phyloP scores from a whole-genome alignment of 2,113 vertebrate species.

The Halichoerus grypus region DNA sequence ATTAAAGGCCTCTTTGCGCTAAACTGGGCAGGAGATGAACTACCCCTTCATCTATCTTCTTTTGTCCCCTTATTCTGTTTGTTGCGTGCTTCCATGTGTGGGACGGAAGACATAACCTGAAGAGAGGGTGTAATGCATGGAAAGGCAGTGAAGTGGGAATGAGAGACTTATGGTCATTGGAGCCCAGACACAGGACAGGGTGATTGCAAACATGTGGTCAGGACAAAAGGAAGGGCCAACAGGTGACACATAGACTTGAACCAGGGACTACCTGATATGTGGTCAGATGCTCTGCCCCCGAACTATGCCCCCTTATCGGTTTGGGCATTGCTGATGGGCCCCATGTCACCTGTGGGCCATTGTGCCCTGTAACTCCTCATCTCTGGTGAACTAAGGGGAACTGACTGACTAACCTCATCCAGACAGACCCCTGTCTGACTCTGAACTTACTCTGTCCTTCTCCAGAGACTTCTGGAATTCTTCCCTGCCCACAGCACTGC shows the following conservation, averaged over 20 bases:
- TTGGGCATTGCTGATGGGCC: not conserved
- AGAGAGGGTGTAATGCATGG: not conserved
- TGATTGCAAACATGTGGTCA: not conserved
- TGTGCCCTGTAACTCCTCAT: not conserved
- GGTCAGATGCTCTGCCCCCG: not conserved
- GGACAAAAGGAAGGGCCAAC: not conserved
- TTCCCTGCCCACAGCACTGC: not conserved
- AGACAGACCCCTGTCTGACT: not conserved
- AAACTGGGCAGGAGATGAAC: not conserved
- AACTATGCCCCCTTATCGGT: fast-evolving
- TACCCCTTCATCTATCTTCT: too few species aligned
- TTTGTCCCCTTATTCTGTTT: not conserved
- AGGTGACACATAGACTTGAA: not conserved
- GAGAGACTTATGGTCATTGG: too few species aligned
- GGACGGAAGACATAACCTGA: not conserved
- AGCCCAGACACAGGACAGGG: too few species aligned
- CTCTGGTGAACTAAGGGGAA: not conserved
- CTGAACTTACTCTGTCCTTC: not conserved
- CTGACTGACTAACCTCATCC: not conserved
- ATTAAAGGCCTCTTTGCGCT: not conserved
- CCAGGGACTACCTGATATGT: fast-evolving
- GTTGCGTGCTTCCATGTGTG: not conserved
- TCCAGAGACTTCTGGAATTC: not conserved
- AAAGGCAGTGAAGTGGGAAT: not conserved
- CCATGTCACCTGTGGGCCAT: not conserved